Base-by-base conservation (phyloP, 2,888 invertebrate genomes). In the Melanostoma scalare region DNA sequence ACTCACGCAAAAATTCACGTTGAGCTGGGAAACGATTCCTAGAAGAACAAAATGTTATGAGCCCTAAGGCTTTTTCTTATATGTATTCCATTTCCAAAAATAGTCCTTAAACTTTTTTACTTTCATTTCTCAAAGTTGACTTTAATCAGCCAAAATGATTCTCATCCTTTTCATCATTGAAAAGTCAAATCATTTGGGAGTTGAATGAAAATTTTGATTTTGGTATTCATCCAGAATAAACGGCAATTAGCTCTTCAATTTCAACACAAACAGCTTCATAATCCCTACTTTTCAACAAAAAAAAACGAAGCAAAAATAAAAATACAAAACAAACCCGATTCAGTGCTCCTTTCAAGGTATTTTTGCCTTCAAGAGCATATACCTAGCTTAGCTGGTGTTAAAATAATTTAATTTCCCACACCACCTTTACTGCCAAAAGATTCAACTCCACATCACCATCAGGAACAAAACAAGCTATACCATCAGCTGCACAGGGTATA, bases 361-460 rank as follows among this genome's bases (percentile, higher is more conserved):
- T 5, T 42, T 1, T 60, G 5, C 10, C 50, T 52, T 60, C 33
- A 42, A 50, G 30, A 53, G 53, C 48, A 56, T 42, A 6, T 31
- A 20, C 20, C 20, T 20, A 20, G 20, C 20, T 20, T 20, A 20
- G 20, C 55, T 58, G 56, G 60, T 60, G 60, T 33, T 33, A 60
- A 46, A 56, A 33, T 55, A 63, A 73, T 67, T 35, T 10, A 67
- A 73, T 78, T 61, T 55, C 31, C n/a, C 50, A 63, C 69, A 69
- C 61, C 38, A 42, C 9, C 31, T 36, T 63, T 38, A 31, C 48
- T 46, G 44, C 55, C 35, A 38, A 8, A 20, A 35, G 40, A 36
- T 50, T 35, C 42, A 30, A 52, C 33, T 31, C 46, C 8, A 2
- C 20, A 31, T 3, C 36, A 55, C n/a, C 40, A 33, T 50, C 50